phyloP scores from a whole-genome alignment of 1,140 invertebrate genomes.

The Zaprionus nigranus region DNA sequence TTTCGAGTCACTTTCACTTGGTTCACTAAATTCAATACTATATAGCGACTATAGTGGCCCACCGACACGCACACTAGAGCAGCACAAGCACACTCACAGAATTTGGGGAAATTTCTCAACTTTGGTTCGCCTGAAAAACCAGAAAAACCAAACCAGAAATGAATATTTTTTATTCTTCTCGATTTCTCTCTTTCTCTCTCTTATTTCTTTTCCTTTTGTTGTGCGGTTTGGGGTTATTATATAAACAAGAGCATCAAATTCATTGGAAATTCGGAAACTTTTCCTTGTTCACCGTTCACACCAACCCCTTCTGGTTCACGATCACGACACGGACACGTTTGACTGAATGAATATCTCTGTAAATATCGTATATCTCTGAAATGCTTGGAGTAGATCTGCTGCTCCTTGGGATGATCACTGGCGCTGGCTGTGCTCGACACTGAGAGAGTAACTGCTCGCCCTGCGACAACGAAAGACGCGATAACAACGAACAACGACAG shows the following conservation, averaged over 20 bases:
- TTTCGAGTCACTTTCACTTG: conserved; percentile 72
- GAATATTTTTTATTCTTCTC: conserved; percentile 44
- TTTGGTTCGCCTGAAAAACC: conserved; percentile 50
- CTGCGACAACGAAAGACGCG: conserved; percentile 68
- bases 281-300: conserved; percentile 40
- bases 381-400: conserved; percentile 9
- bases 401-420: conserved; percentile 57
- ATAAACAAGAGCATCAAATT: conserved; percentile 47
- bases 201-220: conserved; percentile 12
- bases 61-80: conserved; percentile 51
- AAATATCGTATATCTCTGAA: background rate
- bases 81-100: conserved; percentile 27
- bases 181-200: conserved; percentile 14
- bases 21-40: conserved; percentile 52
- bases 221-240: conserved; percentile 41
- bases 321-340: conserved; percentile 19
- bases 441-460: conserved; percentile 51
- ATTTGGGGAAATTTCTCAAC: conserved; percentile 55
- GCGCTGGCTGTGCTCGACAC: conserved; percentile 59
- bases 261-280: conserved; percentile 14
- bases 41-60: conserved; percentile 60
- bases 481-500: conserved; percentile 63
- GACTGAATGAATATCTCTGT: background rate
- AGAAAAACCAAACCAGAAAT: conserved; percentile 40
- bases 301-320: conserved; percentile 21